Evolutionary conservation across 1,140 invertebrate genomes (phyloP).

Genomic region (Leptinotarsa undecemlineata): DNA sequence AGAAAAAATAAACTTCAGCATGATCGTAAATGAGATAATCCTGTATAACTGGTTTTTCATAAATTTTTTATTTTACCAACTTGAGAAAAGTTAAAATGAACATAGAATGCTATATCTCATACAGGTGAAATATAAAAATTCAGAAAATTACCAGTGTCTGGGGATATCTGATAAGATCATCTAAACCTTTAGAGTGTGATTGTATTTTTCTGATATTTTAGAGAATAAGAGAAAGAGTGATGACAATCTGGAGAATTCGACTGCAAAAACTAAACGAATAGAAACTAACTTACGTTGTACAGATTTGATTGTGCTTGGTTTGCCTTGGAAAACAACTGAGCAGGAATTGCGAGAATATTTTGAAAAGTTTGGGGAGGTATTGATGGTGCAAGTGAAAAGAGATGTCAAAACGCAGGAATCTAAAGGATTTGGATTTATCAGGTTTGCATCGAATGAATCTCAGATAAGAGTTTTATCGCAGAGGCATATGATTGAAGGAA

Average conservation of each 20-base stretch:
- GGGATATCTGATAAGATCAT: no score
- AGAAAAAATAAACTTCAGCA: no score
- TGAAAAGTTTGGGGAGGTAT: conserved; percentile 92
- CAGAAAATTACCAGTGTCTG: no score
- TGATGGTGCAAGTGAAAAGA: conserved; percentile 95
- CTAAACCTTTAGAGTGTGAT: background rate
- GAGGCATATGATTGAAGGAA: conserved; percentile 91
- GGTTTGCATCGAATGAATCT: conserved; percentile 87
- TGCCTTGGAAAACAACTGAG: conserved; percentile 96
- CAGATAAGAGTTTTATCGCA: conserved; percentile 85
- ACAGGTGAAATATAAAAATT: no score
- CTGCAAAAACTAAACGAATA: conserved; percentile 87
- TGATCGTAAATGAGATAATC: no score
- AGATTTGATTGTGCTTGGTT: conserved; percentile 94
- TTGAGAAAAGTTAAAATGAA: no score
- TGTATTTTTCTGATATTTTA: conserved; percentile 53
- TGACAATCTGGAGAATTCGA: conserved; percentile 88
- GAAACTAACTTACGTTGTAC: conserved; percentile 91
- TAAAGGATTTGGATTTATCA: conserved; percentile 96
- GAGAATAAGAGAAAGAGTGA: conserved; percentile 96
- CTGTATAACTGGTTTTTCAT: no score
- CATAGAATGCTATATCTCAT: no score
- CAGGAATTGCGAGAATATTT: conserved; percentile 94
- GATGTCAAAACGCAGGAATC: conserved; percentile 90
- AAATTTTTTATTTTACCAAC: no score